phyloP scores from a whole-genome alignment of 2,113 vertebrate genomes.

The Physeter macrocephalus region DNA sequence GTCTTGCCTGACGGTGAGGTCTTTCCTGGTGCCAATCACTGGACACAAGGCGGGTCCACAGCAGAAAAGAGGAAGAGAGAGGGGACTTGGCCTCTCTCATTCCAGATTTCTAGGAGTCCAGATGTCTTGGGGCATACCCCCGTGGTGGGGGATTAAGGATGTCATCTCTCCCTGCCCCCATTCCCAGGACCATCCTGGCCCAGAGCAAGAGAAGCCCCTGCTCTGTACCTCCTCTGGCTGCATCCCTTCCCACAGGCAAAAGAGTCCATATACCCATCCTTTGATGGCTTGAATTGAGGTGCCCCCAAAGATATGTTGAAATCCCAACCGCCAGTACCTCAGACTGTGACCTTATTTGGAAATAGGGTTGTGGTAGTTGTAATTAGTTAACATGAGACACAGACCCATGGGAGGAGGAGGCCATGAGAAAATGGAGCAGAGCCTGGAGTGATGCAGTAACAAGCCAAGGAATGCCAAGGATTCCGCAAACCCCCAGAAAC shows the following conservation, averaged over 20 bases:
- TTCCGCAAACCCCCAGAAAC: background rate
- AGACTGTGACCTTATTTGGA: background rate
- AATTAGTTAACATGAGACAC: background rate
- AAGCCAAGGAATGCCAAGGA: background rate
- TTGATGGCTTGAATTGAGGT: background rate
- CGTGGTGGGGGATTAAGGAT: too few relatives aligned
- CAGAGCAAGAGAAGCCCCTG: background rate
- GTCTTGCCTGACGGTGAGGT: background rate
- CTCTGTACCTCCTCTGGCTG: background rate
- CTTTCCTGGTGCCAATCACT: background rate
- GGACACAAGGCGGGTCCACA: accelerated
- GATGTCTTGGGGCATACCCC: background rate
- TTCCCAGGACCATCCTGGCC: background rate
- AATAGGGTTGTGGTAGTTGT: background rate
- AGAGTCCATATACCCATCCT: background rate
- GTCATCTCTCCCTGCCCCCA: background rate
- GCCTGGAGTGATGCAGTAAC: background rate
- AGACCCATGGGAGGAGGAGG: accelerated
- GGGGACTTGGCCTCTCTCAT: background rate
- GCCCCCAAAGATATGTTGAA: background rate
- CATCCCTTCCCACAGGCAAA: background rate
- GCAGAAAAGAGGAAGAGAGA: background rate
- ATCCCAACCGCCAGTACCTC: background rate
- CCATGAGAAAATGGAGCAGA: background rate
- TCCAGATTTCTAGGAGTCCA: background rate